A percentile compares a stretch with the other conserved stretches of the same genome.
Evolutionary conservation across 2,888 invertebrate species (phyloP).

Genomic region (Harpagoxenus sublaevis): DNA sequence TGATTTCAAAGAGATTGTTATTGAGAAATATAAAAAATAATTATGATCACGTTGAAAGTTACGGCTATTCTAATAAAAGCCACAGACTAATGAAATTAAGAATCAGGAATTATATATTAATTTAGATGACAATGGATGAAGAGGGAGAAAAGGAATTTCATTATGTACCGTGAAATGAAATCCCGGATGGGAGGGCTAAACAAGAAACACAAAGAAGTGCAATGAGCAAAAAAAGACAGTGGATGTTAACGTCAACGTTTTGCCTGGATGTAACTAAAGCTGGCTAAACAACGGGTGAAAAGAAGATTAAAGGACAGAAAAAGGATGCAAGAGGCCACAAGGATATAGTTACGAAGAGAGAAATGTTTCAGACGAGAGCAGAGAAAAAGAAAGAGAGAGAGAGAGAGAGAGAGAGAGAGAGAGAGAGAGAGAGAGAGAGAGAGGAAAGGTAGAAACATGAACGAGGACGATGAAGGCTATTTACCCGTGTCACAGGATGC

Average conservation of each 20-base stretch:
- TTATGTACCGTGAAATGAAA: conserved; percentile 33
- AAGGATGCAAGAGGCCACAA: neutral
- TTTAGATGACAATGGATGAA: neutral
- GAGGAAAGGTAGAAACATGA: neutral
- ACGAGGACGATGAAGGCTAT: conserved; percentile 32
- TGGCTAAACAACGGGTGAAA: conserved; percentile 6
- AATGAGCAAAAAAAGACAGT: conserved; percentile 12
- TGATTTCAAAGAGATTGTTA: neutral
- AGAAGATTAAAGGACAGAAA: conserved; percentile 15
- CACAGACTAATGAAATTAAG: conserved; percentile 12
- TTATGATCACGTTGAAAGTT: neutral
- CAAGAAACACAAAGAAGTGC: conserved; percentile 20
- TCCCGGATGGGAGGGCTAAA: conserved; percentile 18
- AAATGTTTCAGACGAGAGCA: conserved; percentile 17
- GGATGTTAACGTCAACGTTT: conserved; percentile 38
- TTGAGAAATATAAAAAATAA: neutral
- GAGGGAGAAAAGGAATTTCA: neutral
- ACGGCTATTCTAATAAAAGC: neutral
- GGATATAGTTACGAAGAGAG: conserved; percentile 31
- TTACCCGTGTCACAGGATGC: conserved; percentile 43
- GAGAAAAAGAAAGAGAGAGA: neutral
- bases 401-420: neutral
- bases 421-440: neutral
- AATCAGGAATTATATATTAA: conserved; percentile 14
- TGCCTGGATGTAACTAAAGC: conserved; percentile 15